These are phyloP conservation scores for Syncerus caffer DNA, from an alignment of 2,797 vertebrate species.

Conservation along the genomic window DNA sequence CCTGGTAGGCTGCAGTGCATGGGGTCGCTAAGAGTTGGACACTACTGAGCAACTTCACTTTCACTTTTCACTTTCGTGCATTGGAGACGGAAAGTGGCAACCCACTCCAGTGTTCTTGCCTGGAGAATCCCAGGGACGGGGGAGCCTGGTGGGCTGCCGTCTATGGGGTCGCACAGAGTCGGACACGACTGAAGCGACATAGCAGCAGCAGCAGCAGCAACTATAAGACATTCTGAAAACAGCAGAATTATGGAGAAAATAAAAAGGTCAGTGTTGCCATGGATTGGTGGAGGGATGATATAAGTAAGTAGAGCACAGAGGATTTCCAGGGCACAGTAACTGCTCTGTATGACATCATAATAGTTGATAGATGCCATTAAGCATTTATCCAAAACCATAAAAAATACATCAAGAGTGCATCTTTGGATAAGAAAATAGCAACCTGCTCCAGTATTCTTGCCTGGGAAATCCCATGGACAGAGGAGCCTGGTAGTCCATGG, in stretches of 20 bases:
- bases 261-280: background rate
- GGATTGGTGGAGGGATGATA: background rate
- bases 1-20: too few relatives aligned
- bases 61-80: too few relatives aligned
- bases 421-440: background rate
- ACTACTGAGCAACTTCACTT: too few relatives aligned
- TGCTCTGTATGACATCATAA: too few relatives aligned
- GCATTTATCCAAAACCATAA: background rate
- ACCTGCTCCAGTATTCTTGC: background rate
- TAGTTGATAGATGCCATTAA: background rate
- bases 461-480: background rate
- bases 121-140: too few relatives aligned
- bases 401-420: background rate
- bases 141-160: too few relatives aligned
- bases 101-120: too few relatives aligned
- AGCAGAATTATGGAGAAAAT: background rate
- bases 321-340: background rate
- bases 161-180: too few relatives aligned
- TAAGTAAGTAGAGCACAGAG: background rate
- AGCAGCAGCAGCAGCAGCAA: background rate
- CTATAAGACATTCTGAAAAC: background rate
- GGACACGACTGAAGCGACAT: too few relatives aligned
- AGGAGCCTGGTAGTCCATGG: background rate
- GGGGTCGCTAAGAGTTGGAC: too few relatives aligned
- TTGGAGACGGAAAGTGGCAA: too few relatives aligned